phyloP scores from a whole-genome alignment of 1,140 invertebrate species.

The Limonius californicus region DNA sequence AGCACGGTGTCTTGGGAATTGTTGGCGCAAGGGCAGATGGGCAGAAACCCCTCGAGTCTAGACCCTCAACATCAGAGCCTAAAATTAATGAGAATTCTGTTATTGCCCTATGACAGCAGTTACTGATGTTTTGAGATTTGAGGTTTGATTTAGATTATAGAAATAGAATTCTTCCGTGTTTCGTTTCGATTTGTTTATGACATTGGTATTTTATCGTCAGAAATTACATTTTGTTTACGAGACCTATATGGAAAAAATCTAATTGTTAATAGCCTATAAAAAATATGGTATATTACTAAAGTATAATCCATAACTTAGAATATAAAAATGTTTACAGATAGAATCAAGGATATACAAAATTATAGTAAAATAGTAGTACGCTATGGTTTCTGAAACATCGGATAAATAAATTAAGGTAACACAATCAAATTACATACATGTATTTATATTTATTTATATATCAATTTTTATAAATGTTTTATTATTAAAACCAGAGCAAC shows the following conservation, averaged over 20 bases:
- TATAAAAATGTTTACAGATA: too few relatives aligned
- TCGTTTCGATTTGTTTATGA: background rate
- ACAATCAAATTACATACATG: background rate
- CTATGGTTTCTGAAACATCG: background rate
- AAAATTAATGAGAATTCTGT: constrained; percentile 32
- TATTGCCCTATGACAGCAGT: constrained; percentile 27
- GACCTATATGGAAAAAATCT: too few relatives aligned
- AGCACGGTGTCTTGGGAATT: constrained; percentile 3
- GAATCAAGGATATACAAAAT: too few relatives aligned
- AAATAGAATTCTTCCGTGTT: background rate
- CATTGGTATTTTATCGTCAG: too few relatives aligned
- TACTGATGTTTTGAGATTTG: constrained; percentile 27
- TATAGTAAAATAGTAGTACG: too few relatives aligned
- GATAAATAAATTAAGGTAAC: background rate
- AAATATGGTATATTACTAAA: too few relatives aligned
- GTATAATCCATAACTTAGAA: too few relatives aligned
- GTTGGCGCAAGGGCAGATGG: constrained; percentile 27
- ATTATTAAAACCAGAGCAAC: too few relatives aligned
- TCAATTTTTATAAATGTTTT: background rate
- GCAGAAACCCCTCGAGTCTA: constrained; percentile 15
- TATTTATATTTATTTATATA: background rate
- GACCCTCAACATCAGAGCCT: background rate
- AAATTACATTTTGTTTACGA: too few relatives aligned
- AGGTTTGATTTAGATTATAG: constrained; percentile 25
- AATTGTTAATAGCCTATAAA: too few relatives aligned